Conservation (phyloP, 2,888 invertebrate species). For the Anthophora plumipes region DNA sequence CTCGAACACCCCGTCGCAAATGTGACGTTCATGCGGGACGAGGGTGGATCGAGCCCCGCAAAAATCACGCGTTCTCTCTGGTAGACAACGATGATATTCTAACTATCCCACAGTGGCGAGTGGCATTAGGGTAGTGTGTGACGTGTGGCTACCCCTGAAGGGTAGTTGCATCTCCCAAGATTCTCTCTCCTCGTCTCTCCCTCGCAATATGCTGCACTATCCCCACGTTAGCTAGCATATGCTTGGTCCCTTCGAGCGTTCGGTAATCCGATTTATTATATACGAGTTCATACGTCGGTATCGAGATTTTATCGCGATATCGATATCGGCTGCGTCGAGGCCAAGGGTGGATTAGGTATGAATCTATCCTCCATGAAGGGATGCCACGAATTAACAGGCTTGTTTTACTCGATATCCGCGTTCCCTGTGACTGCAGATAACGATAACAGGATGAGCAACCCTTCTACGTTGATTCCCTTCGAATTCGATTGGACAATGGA, state of each 20-base stretch:
- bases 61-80: conserved; percentile 56
- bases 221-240: conserved; percentile 76
- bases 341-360: conserved; percentile 70
- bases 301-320: conserved; percentile 83
- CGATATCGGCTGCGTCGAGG: conserved; percentile 73
- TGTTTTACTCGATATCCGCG: conserved; percentile 75
- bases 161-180: conserved; percentile 43
- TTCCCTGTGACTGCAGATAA: conserved; percentile 56
- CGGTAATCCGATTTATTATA: conserved; percentile 84
- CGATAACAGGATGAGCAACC: conserved; percentile 36
- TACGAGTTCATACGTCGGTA: conserved; percentile 71
- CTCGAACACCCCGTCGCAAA: conserved; percentile 33
- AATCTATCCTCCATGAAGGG: conserved; percentile 58
- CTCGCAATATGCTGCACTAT: conserved; percentile 76
- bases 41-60: conserved; percentile 65
- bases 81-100: conserved; percentile 76
- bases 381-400: conserved; percentile 80
- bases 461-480: conserved; percentile 19
- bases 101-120: conserved; percentile 80
- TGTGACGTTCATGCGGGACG: conserved; percentile 54
- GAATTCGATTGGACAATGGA: conserved; percentile 30
- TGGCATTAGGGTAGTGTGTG: conserved; percentile 72
- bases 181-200: conserved; percentile 50
- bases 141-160: conserved; percentile 73
- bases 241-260: conserved; percentile 75